Conservation (phyloP, 2,113 vertebrate genomes). For the Dascyllus trimaculatus region DNA sequence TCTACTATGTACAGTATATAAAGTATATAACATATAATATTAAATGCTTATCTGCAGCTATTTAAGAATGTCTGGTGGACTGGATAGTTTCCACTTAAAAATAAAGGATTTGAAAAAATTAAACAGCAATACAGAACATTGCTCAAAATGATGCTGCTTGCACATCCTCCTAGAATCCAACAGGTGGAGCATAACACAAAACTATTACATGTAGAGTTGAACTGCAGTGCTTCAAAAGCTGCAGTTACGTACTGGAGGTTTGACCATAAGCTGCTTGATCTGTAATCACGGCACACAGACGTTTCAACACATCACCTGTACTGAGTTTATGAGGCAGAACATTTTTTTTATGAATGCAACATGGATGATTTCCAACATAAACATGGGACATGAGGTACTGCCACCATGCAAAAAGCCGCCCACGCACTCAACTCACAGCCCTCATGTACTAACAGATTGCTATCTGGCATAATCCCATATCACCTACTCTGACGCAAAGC, state of each 20-base stretch:
- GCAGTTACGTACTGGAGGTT: not conserved
- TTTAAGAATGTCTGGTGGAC: not conserved
- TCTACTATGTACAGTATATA: not conserved
- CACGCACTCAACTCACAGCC: slow-evolving; percentile 74
- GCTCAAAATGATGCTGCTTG: slow-evolving; percentile 7
- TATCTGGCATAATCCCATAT: slow-evolving; percentile 79
- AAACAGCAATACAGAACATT: not conserved
- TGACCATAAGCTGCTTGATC: slow-evolving; percentile 19
- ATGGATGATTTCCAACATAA: slow-evolving; percentile 57
- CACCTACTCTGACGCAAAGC: slow-evolving; percentile 67
- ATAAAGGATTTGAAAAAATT: too few relatives aligned
- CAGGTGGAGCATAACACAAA: slow-evolving; percentile 63
- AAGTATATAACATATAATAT: not conserved
- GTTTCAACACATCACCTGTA: slow-evolving; percentile 34
- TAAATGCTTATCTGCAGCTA: too few relatives aligned
- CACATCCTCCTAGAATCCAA: slow-evolving; percentile 47
- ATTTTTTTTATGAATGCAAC: slow-evolving; percentile 17
- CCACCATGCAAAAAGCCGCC: slow-evolving; percentile 78
- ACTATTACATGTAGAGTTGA: not conserved
- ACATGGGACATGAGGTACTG: slow-evolving; percentile 69
- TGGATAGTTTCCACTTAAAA: not conserved
- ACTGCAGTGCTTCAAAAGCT: slow-evolving; percentile 26
- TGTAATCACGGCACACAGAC: slow-evolving; percentile 15
- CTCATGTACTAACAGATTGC: slow-evolving; percentile 81
- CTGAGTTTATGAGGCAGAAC: slow-evolving; percentile 12